These are phyloP conservation scores for Magallana ariakensis DNA, from an alignment of 1,140 invertebrate genomes.

Conservation along the genomic window DNA sequence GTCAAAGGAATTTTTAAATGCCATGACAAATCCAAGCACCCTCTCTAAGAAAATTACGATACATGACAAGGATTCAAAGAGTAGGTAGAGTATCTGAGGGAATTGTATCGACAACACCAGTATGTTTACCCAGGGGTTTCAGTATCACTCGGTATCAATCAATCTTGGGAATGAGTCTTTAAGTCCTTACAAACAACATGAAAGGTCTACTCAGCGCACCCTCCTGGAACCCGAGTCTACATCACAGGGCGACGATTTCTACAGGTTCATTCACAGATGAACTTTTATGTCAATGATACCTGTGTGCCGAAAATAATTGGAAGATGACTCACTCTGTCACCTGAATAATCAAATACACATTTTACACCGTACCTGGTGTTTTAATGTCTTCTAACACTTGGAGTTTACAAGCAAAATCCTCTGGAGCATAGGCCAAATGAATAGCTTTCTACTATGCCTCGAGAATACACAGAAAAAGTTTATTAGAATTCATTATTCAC, in stretches of 20 bases:
- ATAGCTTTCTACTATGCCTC: constrained; percentile 4
- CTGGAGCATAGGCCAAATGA: not conserved
- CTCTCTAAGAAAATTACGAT: not conserved
- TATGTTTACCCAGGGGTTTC: not conserved
- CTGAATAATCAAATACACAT: constrained; percentile 34
- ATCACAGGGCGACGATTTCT: not conserved
- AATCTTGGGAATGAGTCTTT: not conserved
- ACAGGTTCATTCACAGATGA: constrained; percentile 34
- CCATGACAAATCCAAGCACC: no score
- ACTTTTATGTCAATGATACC: constrained; percentile 26
- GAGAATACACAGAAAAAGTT: not conserved
- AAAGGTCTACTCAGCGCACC: constrained; percentile 2
- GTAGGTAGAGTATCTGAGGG: not conserved
- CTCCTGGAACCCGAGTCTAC: constrained; percentile 2
- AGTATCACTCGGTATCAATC: not conserved
- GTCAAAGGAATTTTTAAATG: no score
- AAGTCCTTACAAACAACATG: not conserved
- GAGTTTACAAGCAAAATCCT: not conserved
- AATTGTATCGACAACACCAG: not conserved
- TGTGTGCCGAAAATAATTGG: constrained; percentile 1
- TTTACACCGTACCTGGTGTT: not conserved
- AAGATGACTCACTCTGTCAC: constrained; percentile 33
- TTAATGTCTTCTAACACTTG: constrained; percentile 28
- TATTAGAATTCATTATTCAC: constrained; percentile 25
- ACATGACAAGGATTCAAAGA: not conserved